Evolutionary conservation across 1,140 invertebrate species (phyloP).

Genomic region (Drosophila nannoptera): DNA sequence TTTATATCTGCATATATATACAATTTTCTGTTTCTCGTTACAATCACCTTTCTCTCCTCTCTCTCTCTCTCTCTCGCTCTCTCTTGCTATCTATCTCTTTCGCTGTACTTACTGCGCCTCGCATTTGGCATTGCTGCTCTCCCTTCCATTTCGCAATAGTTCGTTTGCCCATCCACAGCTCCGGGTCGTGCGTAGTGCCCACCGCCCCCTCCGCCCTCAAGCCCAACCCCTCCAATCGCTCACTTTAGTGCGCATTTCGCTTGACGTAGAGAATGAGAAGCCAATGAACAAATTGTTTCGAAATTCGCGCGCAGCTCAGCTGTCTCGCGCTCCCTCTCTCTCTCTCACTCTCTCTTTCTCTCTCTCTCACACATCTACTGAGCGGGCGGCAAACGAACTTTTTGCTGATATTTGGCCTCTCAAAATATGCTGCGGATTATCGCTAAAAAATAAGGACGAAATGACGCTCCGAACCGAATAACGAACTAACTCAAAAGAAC

Average conservation of each 20-base stretch:
- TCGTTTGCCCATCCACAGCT: conserved; percentile 39
- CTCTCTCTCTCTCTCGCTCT: too few species aligned
- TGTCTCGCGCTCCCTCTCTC: neutral
- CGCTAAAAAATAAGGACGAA: conserved; percentile 64
- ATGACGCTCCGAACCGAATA: conserved; percentile 39
- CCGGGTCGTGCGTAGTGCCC: neutral
- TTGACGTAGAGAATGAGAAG: conserved; percentile 34
- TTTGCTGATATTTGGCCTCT: conserved; percentile 77
- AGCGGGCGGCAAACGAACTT: conserved; percentile 59
- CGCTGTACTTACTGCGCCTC: too few species aligned
- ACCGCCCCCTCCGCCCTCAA: neutral
- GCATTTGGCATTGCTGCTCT: too few species aligned
- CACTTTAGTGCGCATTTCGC: conserved; percentile 44
- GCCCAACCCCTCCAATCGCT: neutral
- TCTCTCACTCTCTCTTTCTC: neutral
- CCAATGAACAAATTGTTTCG: conserved; percentile 47
- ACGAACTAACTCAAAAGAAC: conserved; percentile 8
- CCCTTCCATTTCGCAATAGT: conserved; percentile 43
- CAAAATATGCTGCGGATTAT: conserved; percentile 79
- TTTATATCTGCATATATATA: neutral
- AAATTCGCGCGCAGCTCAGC: conserved; percentile 17
- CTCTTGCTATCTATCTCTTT: too few species aligned
- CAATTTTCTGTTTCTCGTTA: neutral
- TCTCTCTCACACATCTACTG: conserved; percentile 5
- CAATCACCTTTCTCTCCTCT: neutral